Percentiles rank a stretch among this genome's conserved stretches.
Evolutionary conservation across 2,113 vertebrate species (phyloP).

Genomic region (Lophotis ruficrista): DNA sequence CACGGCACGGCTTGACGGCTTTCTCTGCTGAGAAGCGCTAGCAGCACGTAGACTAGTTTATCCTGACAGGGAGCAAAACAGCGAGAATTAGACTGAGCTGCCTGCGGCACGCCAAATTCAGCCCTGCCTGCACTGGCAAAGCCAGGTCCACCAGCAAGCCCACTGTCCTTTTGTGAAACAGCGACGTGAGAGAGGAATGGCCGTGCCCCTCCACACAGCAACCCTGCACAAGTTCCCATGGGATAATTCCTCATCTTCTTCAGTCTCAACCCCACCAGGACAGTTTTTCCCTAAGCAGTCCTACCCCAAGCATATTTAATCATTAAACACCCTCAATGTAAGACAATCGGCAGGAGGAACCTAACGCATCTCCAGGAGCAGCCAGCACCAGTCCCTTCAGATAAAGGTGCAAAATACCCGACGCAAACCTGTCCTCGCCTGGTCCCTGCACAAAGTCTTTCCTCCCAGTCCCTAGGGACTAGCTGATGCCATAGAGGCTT

Average conservation of each 20-base stretch:
- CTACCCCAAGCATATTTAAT: background rate
- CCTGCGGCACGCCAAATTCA: background rate
- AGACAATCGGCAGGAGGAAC: background rate
- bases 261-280: fast-evolving
- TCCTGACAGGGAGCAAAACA: background rate
- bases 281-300: background rate
- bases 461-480: background rate
- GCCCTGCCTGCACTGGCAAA: background rate
- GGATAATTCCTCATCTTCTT: background rate
- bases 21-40: fast-evolving
- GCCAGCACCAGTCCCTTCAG: background rate
- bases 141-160: background rate
- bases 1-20: fast-evolving
- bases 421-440: background rate
- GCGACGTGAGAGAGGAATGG: fast-evolving
- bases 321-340: fast-evolving
- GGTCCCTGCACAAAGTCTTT: background rate
- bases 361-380: fast-evolving
- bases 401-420: background rate
- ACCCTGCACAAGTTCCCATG: background rate
- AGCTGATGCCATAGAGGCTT: background rate
- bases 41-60: background rate
- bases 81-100: fast-evolving
- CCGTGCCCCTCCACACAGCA: background rate
- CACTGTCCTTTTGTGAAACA: background rate